Conservation (phyloP, 2,113 vertebrate species). For the Neotoma lepida region DNA sequence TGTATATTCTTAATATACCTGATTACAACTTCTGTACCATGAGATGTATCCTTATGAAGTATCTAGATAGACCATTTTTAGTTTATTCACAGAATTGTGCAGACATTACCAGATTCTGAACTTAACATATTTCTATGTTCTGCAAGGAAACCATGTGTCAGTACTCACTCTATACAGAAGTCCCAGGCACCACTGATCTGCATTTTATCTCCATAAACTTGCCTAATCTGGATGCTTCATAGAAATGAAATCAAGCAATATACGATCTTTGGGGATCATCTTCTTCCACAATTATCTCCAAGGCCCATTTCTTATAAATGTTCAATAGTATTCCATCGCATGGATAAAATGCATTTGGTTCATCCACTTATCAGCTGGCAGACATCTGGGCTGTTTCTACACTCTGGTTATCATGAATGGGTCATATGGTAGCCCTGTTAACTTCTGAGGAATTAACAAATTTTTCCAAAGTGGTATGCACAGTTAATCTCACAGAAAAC, state of each 20-base stretch:
- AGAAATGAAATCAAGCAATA: background rate
- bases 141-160: background rate
- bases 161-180: background rate
- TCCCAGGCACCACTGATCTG: background rate
- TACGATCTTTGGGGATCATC: background rate
- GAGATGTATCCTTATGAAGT: background rate
- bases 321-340: background rate
- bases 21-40: background rate
- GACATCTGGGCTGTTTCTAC: background rate
- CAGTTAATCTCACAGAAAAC: background rate
- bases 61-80: background rate
- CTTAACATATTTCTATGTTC: slow-evolving; percentile 4
- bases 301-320: background rate
- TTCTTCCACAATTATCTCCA: background rate
- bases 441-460: background rate
- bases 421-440: background rate
- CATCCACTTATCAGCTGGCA: background rate
- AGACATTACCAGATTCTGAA: background rate
- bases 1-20: background rate
- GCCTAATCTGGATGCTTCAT: background rate
- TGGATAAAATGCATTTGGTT: background rate
- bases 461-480: background rate
- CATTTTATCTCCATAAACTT: background rate
- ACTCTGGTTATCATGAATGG: background rate
- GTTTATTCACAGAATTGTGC: background rate